Evolutionary conservation across 2,113 vertebrate genomes (phyloP).

Genomic region (Oriolus oriolus): DNA sequence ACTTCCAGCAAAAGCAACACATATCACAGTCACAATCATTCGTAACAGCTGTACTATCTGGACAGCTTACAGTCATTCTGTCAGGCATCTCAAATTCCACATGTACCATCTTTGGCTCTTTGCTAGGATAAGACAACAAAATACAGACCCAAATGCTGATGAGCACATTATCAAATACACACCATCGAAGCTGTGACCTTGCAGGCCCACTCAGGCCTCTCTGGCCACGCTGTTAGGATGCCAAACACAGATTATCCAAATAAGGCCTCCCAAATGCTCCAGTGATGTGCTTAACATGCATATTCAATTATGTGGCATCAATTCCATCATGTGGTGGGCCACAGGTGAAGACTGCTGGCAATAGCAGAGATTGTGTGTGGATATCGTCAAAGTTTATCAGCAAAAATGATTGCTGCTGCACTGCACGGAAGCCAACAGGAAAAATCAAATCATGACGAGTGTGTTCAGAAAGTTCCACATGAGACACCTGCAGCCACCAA

Average conservation of each 20-base stretch:
- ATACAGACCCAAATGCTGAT: neutral
- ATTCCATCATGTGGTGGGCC: neutral
- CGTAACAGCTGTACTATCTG: neutral
- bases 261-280: neutral
- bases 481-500: neutral
- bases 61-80: neutral
- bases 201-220: neutral
- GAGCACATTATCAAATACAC: neutral
- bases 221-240: neutral
- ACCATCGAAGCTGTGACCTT: neutral
- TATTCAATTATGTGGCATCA: neutral
- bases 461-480: neutral
- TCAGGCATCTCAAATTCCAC: neutral
- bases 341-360: neutral
- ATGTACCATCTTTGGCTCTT: neutral
- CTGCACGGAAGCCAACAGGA: neutral
- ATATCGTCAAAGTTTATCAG: neutral
- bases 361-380: neutral
- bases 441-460: neutral
- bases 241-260: neutral
- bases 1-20: neutral
- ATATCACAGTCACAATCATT: neutral
- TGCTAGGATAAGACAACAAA: neutral
- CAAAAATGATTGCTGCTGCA: neutral
- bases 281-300: neutral